Conservation (phyloP, 2,797 vertebrate species). For the Chrysocyon brachyurus region DNA sequence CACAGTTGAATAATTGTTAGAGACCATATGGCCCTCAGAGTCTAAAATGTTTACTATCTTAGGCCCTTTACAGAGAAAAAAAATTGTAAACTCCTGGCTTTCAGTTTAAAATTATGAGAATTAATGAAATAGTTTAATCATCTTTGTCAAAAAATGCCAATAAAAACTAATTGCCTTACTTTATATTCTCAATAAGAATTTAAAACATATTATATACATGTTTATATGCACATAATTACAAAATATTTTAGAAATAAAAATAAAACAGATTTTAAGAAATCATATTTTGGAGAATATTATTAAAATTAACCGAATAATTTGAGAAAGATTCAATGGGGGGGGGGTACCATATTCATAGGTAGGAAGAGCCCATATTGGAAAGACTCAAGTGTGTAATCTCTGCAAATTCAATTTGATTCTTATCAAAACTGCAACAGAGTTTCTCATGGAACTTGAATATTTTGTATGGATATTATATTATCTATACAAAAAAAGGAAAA, state of each 20-base stretch:
- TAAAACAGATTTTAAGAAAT: not conserved
- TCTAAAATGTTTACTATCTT: conserved; percentile 2
- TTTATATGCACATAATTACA: not conserved
- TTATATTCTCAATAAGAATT: not conserved
- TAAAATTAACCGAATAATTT: not conserved
- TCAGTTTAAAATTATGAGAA: conserved; percentile 39
- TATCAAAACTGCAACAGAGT: not conserved
- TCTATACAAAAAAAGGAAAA: not conserved
- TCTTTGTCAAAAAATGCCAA: not conserved
- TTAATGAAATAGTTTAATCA: not conserved
- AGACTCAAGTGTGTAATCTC: not conserved
- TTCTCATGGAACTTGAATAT: not conserved
- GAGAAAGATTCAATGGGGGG: not conserved
- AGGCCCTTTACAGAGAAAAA: not conserved
- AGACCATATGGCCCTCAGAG: not conserved
- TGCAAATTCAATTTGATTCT: not conserved
- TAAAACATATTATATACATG: not conserved
- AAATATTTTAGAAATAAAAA: conserved; percentile 22
- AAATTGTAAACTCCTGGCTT: not conserved
- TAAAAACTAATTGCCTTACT: not conserved
- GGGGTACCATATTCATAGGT: accelerated
- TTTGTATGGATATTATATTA: too few species aligned
- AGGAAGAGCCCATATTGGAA: not conserved
- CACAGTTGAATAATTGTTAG: not conserved
- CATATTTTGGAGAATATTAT: not conserved